phyloP scores from a whole-genome alignment of 2,888 invertebrate species.

The Anthrax anthrax region DNA sequence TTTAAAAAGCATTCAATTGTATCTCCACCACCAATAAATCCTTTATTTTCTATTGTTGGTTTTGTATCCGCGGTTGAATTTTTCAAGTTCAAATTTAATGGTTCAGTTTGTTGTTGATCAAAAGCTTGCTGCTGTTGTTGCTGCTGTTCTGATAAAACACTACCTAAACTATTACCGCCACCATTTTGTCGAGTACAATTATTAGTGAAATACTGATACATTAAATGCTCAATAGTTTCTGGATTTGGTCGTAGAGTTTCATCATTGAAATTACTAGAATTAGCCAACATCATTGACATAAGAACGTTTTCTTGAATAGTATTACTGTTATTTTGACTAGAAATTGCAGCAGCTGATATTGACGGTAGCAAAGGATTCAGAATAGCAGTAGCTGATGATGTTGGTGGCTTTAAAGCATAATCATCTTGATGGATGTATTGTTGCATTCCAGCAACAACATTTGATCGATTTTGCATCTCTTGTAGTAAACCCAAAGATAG shows the following conservation, averaged over 20 bases:
- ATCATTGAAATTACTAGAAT: background rate
- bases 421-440: background rate
- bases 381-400: background rate
- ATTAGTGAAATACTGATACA: conserved; percentile 14
- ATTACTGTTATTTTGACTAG: background rate
- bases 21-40: background rate
- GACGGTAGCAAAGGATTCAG: background rate
- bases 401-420: background rate
- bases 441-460: background rate
- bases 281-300: background rate
- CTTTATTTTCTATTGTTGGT: background rate
- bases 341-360: background rate
- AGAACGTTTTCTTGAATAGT: background rate
- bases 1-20: conserved; percentile 4
- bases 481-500: conserved; percentile 10
- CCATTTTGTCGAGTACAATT: conserved; percentile 11
- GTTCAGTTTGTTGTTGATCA: conserved; percentile 8
- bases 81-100: conserved; percentile 12
- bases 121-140: conserved; percentile 2
- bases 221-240: conserved; percentile 14
- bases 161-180: background rate
- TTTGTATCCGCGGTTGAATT: background rate
- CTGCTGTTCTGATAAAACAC: conserved; percentile 1
- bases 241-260: background rate
- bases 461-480: conserved; percentile 11